Evolutionary conservation across 2,113 vertebrate genomes (phyloP).

Genomic region (Datnioides undecimradiatus): DNA sequence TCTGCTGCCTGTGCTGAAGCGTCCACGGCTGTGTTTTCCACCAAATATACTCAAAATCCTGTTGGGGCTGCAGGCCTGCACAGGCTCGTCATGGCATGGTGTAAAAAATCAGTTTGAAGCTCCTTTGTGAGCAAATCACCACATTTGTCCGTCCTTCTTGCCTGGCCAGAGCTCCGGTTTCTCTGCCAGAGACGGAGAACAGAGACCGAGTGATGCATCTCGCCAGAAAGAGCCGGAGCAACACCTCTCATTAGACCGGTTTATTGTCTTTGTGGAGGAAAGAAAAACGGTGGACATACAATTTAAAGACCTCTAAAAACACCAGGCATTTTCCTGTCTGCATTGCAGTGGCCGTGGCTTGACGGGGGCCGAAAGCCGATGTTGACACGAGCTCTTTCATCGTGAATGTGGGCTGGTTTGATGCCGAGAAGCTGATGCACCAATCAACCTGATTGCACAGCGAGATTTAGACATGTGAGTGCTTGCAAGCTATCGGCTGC

Average conservation of each 20-base stretch:
- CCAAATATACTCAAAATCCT: not conserved
- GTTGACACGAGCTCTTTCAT: not conserved
- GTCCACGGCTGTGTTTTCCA: not conserved
- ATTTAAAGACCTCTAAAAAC: not conserved
- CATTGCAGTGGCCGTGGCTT: not conserved
- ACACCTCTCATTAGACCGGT: not conserved
- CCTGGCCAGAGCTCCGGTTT: slow-evolving; percentile 19
- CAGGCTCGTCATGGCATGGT: slow-evolving; percentile 18
- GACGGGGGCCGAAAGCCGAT: not conserved
- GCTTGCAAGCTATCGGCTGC: not conserved
- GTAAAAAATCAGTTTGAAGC: slow-evolving; percentile 22
- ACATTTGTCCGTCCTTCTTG: slow-evolving; percentile 23
- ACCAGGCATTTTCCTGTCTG: not conserved
- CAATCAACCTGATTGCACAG: slow-evolving; percentile 14
- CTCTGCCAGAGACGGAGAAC: slow-evolving; percentile 37
- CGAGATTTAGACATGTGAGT: slow-evolving; percentile 6
- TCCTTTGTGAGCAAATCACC: slow-evolving; percentile 26
- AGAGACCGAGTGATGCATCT: slow-evolving; percentile 33
- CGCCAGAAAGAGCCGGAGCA: slow-evolving; percentile 17
- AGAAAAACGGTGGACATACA: not conserved
- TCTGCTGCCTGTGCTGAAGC: not conserved
- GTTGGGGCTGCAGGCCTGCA: slow-evolving; percentile 30
- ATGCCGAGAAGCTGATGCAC: not conserved
- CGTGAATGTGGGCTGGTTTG: not conserved
- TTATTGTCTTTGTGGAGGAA: not conserved